phyloP scores from a whole-genome alignment of 2,113 vertebrate genomes.

The Hippocampus zosterae region DNA sequence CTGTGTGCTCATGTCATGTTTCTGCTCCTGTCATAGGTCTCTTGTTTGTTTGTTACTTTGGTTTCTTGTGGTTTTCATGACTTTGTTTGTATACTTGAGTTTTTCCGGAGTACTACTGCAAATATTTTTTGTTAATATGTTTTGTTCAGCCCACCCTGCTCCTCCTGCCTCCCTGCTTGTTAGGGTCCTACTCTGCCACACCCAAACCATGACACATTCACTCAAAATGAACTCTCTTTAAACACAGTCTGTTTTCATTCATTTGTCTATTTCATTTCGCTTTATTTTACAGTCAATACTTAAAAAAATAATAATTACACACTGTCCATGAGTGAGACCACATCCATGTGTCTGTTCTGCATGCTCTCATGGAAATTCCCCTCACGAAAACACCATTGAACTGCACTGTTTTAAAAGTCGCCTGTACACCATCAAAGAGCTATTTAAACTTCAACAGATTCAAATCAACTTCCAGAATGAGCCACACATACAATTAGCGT shows the following conservation, averaged over 20 bases:
- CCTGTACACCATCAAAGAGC: constrained; percentile 28
- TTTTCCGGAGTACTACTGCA: too few species aligned
- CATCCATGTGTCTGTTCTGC: constrained; percentile 38
- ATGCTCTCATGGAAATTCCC: constrained; percentile 58
- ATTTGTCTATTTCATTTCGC: constrained; percentile 10
- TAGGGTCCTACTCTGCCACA: too few species aligned
- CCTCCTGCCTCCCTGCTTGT: too few species aligned
- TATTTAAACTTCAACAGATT: constrained; percentile 35
- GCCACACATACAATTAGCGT: background rate
- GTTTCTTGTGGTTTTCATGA: too few species aligned
- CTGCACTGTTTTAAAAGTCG: constrained; percentile 40
- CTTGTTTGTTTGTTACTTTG: too few species aligned
- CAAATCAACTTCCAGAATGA: constrained; percentile 20
- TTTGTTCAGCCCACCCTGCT: too few species aligned
- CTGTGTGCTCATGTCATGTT: too few species aligned
- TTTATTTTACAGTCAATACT: constrained; percentile 22
- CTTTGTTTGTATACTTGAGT: too few species aligned
- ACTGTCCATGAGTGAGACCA: constrained; percentile 46
- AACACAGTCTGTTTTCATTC: constrained; percentile 20
- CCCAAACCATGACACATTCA: background rate
- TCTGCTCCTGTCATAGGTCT: too few species aligned
- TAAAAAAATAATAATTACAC: constrained; percentile 17
- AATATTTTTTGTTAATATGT: too few species aligned
- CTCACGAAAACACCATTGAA: constrained; percentile 50
- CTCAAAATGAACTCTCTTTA: background rate